Evolutionary conservation across 1,140 invertebrate species (phyloP).

Genomic region (Zaprionus nigranus): DNA sequence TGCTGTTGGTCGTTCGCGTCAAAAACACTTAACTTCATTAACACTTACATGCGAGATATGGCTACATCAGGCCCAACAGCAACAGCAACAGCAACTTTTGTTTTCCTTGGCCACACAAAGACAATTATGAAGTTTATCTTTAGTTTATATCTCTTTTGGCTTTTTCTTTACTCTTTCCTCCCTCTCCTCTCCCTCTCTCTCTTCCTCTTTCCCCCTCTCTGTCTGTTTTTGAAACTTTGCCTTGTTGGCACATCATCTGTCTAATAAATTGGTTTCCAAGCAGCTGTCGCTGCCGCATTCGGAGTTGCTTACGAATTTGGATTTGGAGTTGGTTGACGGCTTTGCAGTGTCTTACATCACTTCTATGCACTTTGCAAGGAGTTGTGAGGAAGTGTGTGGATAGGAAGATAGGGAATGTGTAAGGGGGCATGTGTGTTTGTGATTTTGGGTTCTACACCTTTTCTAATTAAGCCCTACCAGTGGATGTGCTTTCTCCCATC

Average conservation of each 20-base stretch:
- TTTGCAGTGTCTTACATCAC: too few species aligned
- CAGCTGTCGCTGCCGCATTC: conserved; percentile 29
- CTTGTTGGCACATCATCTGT: conserved; percentile 69
- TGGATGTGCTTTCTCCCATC: conserved; percentile 48
- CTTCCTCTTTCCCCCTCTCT: not conserved
- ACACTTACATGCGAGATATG: conserved; percentile 81
- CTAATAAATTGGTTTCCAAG: conserved; percentile 65
- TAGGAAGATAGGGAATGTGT: not conserved
- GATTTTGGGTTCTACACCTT: conserved; percentile 62
- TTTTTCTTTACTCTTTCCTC: conserved; percentile 17
- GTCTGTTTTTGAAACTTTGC: conserved; percentile 47
- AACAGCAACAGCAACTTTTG: conserved; percentile 51
- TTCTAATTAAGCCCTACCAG: conserved; percentile 75
- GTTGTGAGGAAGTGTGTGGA: too few species aligned
- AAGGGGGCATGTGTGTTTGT: not conserved
- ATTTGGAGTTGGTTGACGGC: not conserved
- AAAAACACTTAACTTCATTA: conserved; percentile 83
- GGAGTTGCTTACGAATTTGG: not conserved
- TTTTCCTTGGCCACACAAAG: conserved; percentile 70
- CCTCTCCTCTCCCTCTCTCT: not conserved
- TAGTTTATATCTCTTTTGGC: conserved; percentile 65
- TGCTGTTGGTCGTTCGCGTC: conserved; percentile 66
- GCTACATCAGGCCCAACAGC: conserved; percentile 17
- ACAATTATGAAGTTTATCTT: conserved; percentile 82
- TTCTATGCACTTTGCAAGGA: conserved; percentile 45